Evolutionary conservation across 1,140 invertebrate genomes (phyloP).

Genomic region (Nixonia krombeini): DNA sequence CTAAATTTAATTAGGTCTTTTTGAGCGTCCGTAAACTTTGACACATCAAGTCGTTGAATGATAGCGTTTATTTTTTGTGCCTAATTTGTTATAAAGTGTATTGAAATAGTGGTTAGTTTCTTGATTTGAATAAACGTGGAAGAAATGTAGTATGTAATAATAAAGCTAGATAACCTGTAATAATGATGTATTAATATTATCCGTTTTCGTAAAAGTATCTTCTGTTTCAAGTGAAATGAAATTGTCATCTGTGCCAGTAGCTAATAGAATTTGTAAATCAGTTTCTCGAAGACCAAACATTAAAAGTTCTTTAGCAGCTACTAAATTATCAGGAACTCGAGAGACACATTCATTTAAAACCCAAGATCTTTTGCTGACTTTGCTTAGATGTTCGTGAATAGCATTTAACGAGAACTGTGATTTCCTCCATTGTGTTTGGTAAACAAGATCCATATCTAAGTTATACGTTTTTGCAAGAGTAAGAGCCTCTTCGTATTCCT

Average conservation of each 20-base stretch:
- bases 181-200: slow-evolving; percentile 50
- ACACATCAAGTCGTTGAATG: slow-evolving; percentile 56
- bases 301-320: slow-evolving; percentile 80
- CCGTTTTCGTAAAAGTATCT: slow-evolving; percentile 39
- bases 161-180: slow-evolving; percentile 15
- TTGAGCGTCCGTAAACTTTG: slow-evolving; percentile 73
- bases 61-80: slow-evolving; percentile 59
- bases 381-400: slow-evolving; percentile 85
- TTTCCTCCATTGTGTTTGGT: slow-evolving; percentile 86
- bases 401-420: slow-evolving; percentile 80
- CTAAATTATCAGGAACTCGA: slow-evolving; percentile 80
- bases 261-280: slow-evolving; percentile 76
- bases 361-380: slow-evolving; percentile 86
- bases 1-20: slow-evolving; percentile 75
- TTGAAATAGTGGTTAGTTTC: neutral
- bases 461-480: slow-evolving; percentile 80
- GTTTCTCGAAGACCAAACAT: slow-evolving; percentile 82
- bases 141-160: too few relatives aligned
- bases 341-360: slow-evolving; percentile 86
- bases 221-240: slow-evolving; percentile 49
- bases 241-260: slow-evolving; percentile 66
- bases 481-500: slow-evolving; percentile 86
- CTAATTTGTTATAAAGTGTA: slow-evolving; percentile 32
- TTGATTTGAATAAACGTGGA: too few relatives aligned
- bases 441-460: slow-evolving; percentile 85